Evolutionary conservation across 2,113 vertebrate species (phyloP), one percentile per base, ranked within the genome.

Genomic region (Rhagologus leucostigma): DNA sequence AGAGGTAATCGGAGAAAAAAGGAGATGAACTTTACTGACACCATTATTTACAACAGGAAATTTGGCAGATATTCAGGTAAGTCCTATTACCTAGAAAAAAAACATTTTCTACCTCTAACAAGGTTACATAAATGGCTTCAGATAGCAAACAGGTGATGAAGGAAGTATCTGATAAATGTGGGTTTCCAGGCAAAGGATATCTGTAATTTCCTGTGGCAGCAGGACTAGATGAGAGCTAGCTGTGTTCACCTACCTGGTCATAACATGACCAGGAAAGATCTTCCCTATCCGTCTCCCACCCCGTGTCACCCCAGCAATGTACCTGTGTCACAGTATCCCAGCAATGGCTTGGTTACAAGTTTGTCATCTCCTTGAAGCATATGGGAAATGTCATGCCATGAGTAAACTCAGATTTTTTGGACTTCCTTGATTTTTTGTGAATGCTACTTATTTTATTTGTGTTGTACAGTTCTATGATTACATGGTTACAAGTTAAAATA

Each of bases 231-330:
- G 50, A 22, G 16, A 37, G 41, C 6, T 21, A 6, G 29, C 53
- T 26, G 4, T 2, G 10, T 52, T 37, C 39, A 75, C 16, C 33
- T 60, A 49, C 64, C 60, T 81, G 39, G 30, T 74, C 1, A 4
- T 1, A 6, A 35, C 52, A 53, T 4, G 37, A 69, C 18, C 57
- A 65, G 37, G 8, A 73, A 79, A 69, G 15, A 32, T 15, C 22
- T 53, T 60, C 9, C 15, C 39, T 47, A 1, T 19, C 3, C 7
- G 47, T 76, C 30, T 74, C 21, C 46, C 56, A 49, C 7, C 16
- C 22, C 0, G 0, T 64, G 44, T 19, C 52, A 53, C 9, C 11
- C 24, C 32, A 27, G 21, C 23, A 53, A 44, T 1, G 0, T 5
- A 8, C 29, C 37, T 62, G 16, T 74, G 46, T 10, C 64, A 57